Base-by-base conservation (phyloP, 2,888 invertebrate genomes). In the Tolmerus cingulatus region DNA sequence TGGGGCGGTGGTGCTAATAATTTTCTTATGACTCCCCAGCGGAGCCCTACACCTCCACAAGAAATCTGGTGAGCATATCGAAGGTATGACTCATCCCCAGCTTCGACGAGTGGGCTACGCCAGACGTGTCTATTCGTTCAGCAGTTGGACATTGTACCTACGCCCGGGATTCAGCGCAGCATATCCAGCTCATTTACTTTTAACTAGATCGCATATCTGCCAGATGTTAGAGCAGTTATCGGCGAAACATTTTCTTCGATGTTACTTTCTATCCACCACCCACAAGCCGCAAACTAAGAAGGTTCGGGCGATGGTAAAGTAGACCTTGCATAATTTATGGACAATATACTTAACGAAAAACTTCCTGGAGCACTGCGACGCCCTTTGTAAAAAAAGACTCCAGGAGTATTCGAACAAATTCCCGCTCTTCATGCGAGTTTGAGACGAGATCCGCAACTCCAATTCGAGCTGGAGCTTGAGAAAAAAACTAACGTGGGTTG, bases 1-100 rank as follows among this genome's bases (percentile, higher is more conserved):
- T 46, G 16, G 43, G n/a, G 27, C 8, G 27, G 37, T 37, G 37
- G 76, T n/a, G 37, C 37, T 76, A 76, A 76, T 7, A 3, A 76
- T 34, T 76, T 19, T 30, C 37, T 37, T 37, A 16, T 37, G 43
- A 40, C 78, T 76, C 34, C 19, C 37, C 43, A 78, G 78, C 19
- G 43, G 40, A 78, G 37, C 78, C 43, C 37, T 40, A 78, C 78
- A 78, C 78, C 78, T 40, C 78, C 78, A 46, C 78, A 78, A 37
- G 43, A 78, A 34, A 34, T 76, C 76, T 37, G 23, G 19, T 78
- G 43, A 40, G 43, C 78, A 78, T 78, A 78, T 46, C 78, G 51
- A 79, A 79, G 27, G 34, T 5, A 34, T 79, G 79, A 79, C 27
- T 79, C 79, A 79, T 79, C n/a, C 79, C n/a, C 30, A 79, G n/a